These are phyloP conservation scores for Drymonia ruficornis DNA, from an alignment of 2,888 invertebrate species.

Conservation along the genomic window DNA sequence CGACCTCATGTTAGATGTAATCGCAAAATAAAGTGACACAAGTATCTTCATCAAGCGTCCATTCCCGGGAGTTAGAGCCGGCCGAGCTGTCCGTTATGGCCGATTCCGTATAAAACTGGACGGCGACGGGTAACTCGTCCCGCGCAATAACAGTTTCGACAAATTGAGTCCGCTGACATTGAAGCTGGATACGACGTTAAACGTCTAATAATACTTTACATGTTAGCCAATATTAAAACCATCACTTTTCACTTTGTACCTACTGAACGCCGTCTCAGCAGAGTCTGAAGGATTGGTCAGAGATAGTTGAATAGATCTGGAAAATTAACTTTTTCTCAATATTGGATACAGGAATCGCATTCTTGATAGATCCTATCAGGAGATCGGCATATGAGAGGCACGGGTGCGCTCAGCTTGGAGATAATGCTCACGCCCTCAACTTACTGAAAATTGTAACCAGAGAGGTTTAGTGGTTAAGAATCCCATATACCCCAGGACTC, in stretches of 20 bases:
- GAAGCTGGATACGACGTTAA: constrained; percentile 60
- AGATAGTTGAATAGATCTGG: too few species aligned
- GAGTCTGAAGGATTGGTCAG: too few species aligned
- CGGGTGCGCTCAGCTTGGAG: too few species aligned
- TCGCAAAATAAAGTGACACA: constrained; percentile 79
- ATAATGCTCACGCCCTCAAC: too few species aligned
- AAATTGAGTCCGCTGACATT: constrained; percentile 78
- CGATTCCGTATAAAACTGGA: constrained; percentile 72
- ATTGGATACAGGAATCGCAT: too few species aligned
- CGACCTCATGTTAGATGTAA: constrained; percentile 73
- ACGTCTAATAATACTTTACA: constrained; percentile 38
- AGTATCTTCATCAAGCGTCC: constrained; percentile 82
- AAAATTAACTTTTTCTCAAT: too few species aligned
- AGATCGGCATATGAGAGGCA: too few species aligned
- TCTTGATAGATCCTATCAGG: too few species aligned
- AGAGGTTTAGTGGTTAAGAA: too few species aligned
- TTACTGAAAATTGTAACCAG: too few species aligned
- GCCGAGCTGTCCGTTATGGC: constrained; percentile 72
- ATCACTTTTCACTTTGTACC: constrained; percentile 6
- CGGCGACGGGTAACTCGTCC: constrained; percentile 55
- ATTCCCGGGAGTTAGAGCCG: constrained; percentile 72
- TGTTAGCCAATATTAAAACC: constrained; percentile 31
- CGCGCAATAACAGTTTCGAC: constrained; percentile 79
- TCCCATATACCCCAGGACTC: too few species aligned
- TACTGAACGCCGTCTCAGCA: not conserved